Evolutionary conservation across 2,113 vertebrate genomes (phyloP).

Genomic region (Trochalopteron elliotii): DNA sequence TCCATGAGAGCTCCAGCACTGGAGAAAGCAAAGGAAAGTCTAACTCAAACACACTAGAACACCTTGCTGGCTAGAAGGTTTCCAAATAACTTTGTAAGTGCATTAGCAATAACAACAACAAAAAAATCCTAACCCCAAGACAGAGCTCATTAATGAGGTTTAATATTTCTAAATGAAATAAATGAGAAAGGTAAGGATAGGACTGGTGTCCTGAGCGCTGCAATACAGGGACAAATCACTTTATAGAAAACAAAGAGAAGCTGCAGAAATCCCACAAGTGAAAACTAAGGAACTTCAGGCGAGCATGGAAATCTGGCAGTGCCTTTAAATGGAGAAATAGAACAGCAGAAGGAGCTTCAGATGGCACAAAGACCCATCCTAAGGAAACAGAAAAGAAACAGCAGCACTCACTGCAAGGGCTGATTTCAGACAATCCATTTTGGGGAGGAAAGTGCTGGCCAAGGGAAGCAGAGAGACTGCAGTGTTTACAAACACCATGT

Average conservation of each 20-base stretch:
- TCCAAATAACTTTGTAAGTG: not conserved
- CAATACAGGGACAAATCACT: not conserved
- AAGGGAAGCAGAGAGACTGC: not conserved
- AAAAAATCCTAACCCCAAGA: not conserved
- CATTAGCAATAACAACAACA: not conserved
- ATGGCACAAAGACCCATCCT: not conserved
- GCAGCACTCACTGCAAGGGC: not conserved
- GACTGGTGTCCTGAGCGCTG: not conserved
- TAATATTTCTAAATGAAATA: not conserved
- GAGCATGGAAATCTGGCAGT: not conserved
- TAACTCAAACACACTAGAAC: not conserved
- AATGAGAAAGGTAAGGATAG: not conserved
- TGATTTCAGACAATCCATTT: not conserved
- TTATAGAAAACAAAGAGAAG: not conserved
- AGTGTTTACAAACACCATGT: conserved; percentile 2
- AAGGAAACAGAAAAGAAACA: not conserved
- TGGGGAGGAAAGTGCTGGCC: not conserved
- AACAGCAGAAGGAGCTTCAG: not conserved
- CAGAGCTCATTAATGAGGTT: not conserved
- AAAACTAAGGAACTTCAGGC: not conserved
- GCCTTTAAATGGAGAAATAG: not conserved
- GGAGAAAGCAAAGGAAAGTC: not conserved
- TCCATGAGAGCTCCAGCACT: not conserved
- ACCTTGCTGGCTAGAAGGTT: not conserved
- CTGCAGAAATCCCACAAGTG: not conserved